These are phyloP conservation scores for Urocynchramus pylzowi DNA, from an alignment of 2,113 vertebrate genomes.

Conservation along the genomic window DNA sequence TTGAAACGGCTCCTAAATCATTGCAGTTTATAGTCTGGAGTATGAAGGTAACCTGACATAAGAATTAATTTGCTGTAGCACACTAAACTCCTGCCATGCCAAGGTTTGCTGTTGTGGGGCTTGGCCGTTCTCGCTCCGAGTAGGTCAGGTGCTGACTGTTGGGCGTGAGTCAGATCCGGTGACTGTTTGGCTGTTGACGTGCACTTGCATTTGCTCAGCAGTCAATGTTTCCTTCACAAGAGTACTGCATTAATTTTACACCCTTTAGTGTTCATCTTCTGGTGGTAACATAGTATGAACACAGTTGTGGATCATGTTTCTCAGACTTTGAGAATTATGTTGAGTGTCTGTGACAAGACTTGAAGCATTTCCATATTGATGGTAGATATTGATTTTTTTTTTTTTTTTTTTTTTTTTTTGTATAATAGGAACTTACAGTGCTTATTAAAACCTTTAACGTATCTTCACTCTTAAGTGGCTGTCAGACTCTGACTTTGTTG, in stretches of 20 bases:
- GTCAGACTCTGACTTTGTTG: not conserved
- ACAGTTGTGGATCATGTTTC: accelerated
- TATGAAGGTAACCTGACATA: not conserved
- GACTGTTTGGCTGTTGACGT: not conserved
- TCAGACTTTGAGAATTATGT: not conserved
- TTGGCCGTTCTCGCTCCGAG: not conserved
- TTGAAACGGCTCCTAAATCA: not conserved
- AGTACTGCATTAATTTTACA: not conserved
- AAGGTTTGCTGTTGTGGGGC: not conserved
- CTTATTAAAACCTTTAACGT: not conserved
- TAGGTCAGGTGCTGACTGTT: not conserved
- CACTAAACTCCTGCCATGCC: not conserved
- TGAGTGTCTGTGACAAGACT: not conserved
- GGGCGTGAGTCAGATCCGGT: not conserved
- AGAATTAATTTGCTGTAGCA: not conserved
- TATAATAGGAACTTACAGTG: not conserved
- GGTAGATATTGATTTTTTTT: not conserved
- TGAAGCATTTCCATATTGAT: not conserved
- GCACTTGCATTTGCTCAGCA: not conserved
- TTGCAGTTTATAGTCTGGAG: not conserved
- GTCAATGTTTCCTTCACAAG: not conserved
- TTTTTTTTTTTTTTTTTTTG: not conserved
- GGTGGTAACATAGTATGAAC: not conserved
- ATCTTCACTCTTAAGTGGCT: not conserved
- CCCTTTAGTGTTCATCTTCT: not conserved